These are phyloP conservation scores for Cataglyphis livida DNA, from an alignment of 2,888 invertebrate species.

Conservation along the genomic window DNA sequence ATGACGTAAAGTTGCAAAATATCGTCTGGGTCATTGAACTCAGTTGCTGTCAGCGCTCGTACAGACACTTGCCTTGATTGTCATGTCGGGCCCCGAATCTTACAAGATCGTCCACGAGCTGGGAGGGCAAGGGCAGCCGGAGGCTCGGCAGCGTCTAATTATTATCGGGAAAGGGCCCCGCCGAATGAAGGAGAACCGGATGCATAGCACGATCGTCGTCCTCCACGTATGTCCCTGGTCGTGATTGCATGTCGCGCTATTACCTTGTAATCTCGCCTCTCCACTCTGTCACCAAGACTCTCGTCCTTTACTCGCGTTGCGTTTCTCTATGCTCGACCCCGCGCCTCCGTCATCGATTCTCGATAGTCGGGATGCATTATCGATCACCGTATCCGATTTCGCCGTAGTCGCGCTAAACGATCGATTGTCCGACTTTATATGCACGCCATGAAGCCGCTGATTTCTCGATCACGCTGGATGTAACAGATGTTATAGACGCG, in stretches of 20 bases:
- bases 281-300: slow-evolving; percentile 67
- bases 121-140: slow-evolving; percentile 34
- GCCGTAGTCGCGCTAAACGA: background rate
- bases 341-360: slow-evolving; percentile 76
- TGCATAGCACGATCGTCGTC: slow-evolving; percentile 74
- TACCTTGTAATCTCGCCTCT: slow-evolving; percentile 80
- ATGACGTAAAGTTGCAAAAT: slow-evolving; percentile 46
- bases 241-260: slow-evolving; percentile 80
- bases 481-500: background rate
- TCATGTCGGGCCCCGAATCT: slow-evolving; percentile 68
- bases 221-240: slow-evolving; percentile 73
- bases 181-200: slow-evolving; percentile 74
- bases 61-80: slow-evolving; percentile 66
- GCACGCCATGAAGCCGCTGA: background rate
- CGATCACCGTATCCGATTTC: slow-evolving; percentile 26
- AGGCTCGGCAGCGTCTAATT: slow-evolving; percentile 77
- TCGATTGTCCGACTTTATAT: background rate
- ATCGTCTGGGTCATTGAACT: slow-evolving; percentile 40
- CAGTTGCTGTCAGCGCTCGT: slow-evolving; percentile 52
- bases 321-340: slow-evolving; percentile 68
- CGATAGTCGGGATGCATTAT: slow-evolving; percentile 64
- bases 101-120: slow-evolving; percentile 50
- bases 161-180: slow-evolving; percentile 78
- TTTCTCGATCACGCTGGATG: background rate
- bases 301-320: slow-evolving; percentile 61